phyloP scores from a whole-genome alignment of 2,797 vertebrate genomes.

The Melanotaenia nigrans region DNA sequence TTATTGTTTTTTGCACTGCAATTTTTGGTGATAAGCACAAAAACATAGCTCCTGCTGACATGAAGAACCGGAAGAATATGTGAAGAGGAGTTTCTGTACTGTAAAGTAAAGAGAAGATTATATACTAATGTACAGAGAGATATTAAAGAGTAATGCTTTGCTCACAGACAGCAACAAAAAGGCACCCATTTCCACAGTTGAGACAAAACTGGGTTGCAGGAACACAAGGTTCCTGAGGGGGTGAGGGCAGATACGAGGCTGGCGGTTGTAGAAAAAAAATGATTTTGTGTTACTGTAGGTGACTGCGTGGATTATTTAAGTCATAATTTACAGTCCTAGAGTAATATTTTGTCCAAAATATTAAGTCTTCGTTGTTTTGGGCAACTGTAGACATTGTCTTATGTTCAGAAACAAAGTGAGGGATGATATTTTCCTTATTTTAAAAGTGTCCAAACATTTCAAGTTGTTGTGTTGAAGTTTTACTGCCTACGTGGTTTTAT shows the following conservation, averaged over 20 bases:
- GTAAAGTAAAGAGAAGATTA: constrained; percentile 90
- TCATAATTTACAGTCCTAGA: constrained; percentile 37
- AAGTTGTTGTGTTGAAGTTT: constrained; percentile 27
- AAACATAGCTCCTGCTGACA: constrained; percentile 97
- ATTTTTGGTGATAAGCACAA: constrained; percentile 99
- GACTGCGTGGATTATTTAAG: constrained; percentile 38
- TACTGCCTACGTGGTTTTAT: constrained; percentile 49
- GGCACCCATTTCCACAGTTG: constrained; percentile 53
- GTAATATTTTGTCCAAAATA: constrained; percentile 30
- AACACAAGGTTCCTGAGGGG: constrained; percentile 41
- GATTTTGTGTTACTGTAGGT: constrained; percentile 44
- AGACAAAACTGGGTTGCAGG: constrained; percentile 55
- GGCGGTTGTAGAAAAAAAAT: constrained; percentile 39
- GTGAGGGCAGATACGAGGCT: constrained; percentile 53
- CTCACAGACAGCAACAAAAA: constrained; percentile 67
- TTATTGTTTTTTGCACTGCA: constrained; percentile 99
- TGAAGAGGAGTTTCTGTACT: constrained; percentile 96
- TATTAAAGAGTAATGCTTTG: constrained; percentile 80
- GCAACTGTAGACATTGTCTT: constrained; percentile 20
- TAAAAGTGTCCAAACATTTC: constrained; percentile 45
- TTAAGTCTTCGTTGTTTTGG: constrained; percentile 13
- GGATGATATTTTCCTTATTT: constrained; percentile 14
- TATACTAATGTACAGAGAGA: constrained; percentile 89
- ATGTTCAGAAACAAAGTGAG: background rate
- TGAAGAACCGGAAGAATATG: constrained; percentile 95